Percentiles rank a stretch among this genome's conserved stretches.
Conservation (phyloP, 2,888 invertebrate genomes). For the Cyclophora albipunctata region DNA sequence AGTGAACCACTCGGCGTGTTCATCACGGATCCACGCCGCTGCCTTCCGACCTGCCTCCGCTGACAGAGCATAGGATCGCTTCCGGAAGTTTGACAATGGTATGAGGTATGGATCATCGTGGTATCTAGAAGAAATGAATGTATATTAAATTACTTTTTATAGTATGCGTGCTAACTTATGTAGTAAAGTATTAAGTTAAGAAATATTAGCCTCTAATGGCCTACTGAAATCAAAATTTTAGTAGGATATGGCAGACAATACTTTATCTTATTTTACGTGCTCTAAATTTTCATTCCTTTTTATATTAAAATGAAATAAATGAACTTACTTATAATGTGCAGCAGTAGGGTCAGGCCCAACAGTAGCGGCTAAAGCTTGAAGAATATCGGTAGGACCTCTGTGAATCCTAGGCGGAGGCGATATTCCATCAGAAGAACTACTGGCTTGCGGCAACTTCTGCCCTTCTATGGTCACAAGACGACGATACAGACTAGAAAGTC, state of each 20-base stretch:
- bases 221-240: neutral
- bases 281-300: too few species aligned
- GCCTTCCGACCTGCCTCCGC: conserved; percentile 91
- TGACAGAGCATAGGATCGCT: conserved; percentile 85
- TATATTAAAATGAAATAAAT: too few species aligned
- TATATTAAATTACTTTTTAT: neutral
- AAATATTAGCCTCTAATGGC: neutral
- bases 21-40: conserved; percentile 86
- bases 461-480: conserved; percentile 49
- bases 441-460: conserved; percentile 49
- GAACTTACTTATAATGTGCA: conserved; percentile 83
- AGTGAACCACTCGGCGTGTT: conserved; percentile 82
- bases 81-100: conserved; percentile 80
- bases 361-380: conserved; percentile 86
- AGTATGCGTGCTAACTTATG: neutral
- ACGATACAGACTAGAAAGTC: conserved; percentile 49
- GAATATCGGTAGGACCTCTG: conserved; percentile 87
- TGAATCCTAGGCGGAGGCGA: conserved; percentile 81
- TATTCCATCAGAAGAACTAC: conserved; percentile 54
- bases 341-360: conserved; percentile 88
- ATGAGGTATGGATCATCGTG: conserved; percentile 94
- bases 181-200: neutral
- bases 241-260: neutral
- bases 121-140: conserved; percentile 67
- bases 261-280: neutral